These are phyloP conservation scores for Pelochelys cantorii DNA, from an alignment of 2,797 vertebrate species.

Conservation along the genomic window DNA sequence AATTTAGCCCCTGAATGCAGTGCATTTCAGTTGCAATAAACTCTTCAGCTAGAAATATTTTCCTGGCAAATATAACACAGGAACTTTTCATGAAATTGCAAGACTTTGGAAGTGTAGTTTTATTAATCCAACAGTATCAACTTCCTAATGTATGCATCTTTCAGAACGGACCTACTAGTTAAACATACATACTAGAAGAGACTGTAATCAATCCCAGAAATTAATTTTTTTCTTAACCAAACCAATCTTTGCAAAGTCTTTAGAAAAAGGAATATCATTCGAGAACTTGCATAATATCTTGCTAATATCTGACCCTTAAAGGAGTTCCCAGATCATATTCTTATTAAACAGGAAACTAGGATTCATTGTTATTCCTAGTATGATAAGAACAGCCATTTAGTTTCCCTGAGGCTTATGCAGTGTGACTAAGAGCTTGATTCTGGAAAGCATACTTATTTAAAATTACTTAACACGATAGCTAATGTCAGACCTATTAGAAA, in stretches of 20 bases:
- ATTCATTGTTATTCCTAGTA: constrained; percentile 19
- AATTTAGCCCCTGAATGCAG: constrained; percentile 48
- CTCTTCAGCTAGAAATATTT: constrained; percentile 33
- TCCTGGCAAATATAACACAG: constrained; percentile 37
- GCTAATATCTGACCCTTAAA: constrained; percentile 11
- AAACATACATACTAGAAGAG: constrained; percentile 19
- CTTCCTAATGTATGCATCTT: constrained; percentile 28
- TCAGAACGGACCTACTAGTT: constrained; percentile 53
- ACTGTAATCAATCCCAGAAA: constrained; percentile 45
- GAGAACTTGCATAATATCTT: constrained; percentile 20
- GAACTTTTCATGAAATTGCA: constrained; percentile 47
- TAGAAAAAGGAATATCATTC: not conserved
- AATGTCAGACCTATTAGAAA: not conserved
- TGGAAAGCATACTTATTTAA: not conserved
- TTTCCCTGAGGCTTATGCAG: constrained; percentile 14
- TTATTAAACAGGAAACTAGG: not conserved
- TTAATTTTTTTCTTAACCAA: constrained; percentile 32
- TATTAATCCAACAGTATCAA: constrained; percentile 58
- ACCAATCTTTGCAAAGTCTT: constrained; percentile 10
- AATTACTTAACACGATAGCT: not conserved
- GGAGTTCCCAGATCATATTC: not conserved
- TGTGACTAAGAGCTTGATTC: not conserved
- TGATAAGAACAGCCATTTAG: not conserved
- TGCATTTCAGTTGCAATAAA: constrained; percentile 45
- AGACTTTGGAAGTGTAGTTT: constrained; percentile 58